Conservation (phyloP, 2,797 vertebrate genomes). For the Carapus acus region DNA sequence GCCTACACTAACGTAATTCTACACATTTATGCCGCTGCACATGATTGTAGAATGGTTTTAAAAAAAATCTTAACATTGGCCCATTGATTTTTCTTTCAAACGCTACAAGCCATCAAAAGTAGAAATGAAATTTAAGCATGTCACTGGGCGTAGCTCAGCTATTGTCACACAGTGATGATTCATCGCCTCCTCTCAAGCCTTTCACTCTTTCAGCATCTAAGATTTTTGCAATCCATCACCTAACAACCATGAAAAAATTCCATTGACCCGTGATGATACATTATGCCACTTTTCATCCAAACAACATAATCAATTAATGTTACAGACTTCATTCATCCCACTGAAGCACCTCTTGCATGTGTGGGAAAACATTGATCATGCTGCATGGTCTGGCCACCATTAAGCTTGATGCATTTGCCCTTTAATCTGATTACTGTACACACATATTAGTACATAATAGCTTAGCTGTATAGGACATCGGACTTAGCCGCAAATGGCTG, state of each 20-base stretch:
- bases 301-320: constrained; percentile 37
- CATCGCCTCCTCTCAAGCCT: constrained; percentile 5
- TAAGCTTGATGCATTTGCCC: too few species aligned
- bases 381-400: too few species aligned
- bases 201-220: constrained; percentile 18
- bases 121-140: too few species aligned
- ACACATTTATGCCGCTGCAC: too few species aligned
- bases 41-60: too few species aligned
- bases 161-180: constrained; percentile 20
- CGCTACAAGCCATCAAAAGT: too few species aligned
- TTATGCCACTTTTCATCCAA: constrained; percentile 33
- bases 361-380: constrained; percentile 12
- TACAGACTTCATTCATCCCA: constrained; percentile 11
- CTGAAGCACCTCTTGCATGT: not conserved
- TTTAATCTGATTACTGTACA: constrained; percentile 19
- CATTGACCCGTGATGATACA: constrained; percentile 45
- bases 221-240: constrained; percentile 38
- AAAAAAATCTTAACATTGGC: too few species aligned
- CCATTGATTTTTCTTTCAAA: too few species aligned
- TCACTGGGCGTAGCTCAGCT: too few species aligned
- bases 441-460: too few species aligned
- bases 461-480: not conserved
- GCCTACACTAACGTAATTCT: too few species aligned
- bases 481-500: constrained; percentile 5
- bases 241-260: constrained; percentile 25